A percentile compares a stretch with the other conserved stretches of the same genome.
Conservation (phyloP, 1,140 invertebrate species). For the Cylas formicarius region DNA sequence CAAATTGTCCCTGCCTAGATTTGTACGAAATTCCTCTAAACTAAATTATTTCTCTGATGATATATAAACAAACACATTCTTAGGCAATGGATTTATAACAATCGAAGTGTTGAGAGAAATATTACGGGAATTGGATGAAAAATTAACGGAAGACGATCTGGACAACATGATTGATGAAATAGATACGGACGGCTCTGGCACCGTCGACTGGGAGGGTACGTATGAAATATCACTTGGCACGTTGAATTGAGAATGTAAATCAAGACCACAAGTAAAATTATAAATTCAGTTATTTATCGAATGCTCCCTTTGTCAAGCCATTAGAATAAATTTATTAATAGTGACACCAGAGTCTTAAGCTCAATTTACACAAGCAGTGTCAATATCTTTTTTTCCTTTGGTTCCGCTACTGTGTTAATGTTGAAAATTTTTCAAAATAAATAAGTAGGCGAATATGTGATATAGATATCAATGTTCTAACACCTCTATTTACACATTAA, state of each 20-base stretch:
- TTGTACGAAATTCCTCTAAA: not conserved
- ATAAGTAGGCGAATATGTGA: no score
- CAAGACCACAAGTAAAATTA: no score
- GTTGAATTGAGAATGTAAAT: no score
- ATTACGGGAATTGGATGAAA: constrained; percentile 65
- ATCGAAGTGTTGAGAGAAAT: constrained; percentile 66
- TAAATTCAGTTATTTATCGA: not conserved
- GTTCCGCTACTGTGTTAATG: no score
- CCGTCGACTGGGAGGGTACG: constrained; percentile 65
- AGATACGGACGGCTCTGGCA: constrained; percentile 61
- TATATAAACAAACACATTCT: no score
- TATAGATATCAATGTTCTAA: no score
- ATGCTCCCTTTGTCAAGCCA: not conserved
- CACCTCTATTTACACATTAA: no score
- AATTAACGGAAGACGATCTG: constrained; percentile 59
- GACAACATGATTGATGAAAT: constrained; percentile 73
- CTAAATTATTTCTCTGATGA: not conserved
- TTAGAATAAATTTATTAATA: not conserved
- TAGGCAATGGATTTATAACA: constrained; percentile 68
- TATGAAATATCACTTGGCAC: constrained; percentile 1
- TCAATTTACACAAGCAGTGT: no score
- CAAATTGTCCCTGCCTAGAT: not conserved
- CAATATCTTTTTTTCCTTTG: no score
- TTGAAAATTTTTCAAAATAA: no score
- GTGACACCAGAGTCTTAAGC: no score